phyloP scores from a whole-genome alignment of 2,113 vertebrate species.

The Ictalurus punctatus region DNA sequence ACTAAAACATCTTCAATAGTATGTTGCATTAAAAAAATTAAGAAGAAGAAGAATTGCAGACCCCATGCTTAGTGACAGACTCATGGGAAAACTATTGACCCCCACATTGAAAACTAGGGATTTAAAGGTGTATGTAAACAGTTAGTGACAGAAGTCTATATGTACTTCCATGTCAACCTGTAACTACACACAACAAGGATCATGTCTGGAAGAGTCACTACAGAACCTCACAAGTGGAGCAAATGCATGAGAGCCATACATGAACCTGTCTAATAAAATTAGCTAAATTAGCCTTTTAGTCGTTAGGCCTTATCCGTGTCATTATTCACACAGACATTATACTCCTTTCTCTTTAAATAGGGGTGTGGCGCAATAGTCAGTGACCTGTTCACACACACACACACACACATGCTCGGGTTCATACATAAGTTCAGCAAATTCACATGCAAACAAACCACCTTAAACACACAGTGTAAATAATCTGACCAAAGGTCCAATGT shows the following conservation, averaged over 20 bases:
- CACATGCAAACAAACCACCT: slow-evolving; percentile 2
- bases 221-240: slow-evolving; percentile 8
- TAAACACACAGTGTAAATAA: slow-evolving; percentile 18
- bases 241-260: slow-evolving; percentile 6
- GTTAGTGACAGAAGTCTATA: not conserved
- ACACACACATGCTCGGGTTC: not conserved
- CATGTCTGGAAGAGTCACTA: slow-evolving; percentile 4
- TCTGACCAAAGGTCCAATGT: slow-evolving; percentile 12
- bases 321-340: slow-evolving; percentile 3
- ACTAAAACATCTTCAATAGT: not conserved
- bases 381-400: slow-evolving; percentile 1
- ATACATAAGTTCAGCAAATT: not conserved
- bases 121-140: not conserved
- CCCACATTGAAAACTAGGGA: not conserved
- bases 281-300: slow-evolving; percentile 16
- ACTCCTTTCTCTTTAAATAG: slow-evolving; percentile 21
- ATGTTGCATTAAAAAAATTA: not conserved
- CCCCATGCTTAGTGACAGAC: not conserved
- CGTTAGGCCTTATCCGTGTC: slow-evolving; percentile 15
- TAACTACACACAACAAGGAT: slow-evolving; percentile 11
- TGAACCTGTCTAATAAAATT: slow-evolving; percentile 14
- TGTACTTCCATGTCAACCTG: slow-evolving; percentile 12
- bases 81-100: not conserved
- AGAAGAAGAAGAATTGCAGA: not conserved
- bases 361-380: slow-evolving; percentile 14